Evolutionary conservation across 2,888 invertebrate species (phyloP).

Genomic region (Seira ritae): DNA sequence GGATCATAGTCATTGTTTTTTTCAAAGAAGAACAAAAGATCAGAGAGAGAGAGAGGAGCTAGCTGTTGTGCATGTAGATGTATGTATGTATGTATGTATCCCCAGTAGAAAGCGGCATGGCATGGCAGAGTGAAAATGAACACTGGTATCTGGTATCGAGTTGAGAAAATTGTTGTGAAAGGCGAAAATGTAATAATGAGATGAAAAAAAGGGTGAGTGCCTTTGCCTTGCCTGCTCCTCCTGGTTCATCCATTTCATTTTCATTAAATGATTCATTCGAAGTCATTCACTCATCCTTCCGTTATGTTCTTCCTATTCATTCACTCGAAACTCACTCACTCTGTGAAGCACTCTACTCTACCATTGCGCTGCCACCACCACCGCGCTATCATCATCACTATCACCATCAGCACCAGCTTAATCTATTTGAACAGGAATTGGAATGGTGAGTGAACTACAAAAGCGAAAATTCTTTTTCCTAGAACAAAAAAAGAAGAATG

Average conservation of each 20-base stretch:
- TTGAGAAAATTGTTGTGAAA: constrained; percentile 18
- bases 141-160: too few species aligned
- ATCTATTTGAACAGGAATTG: not conserved
- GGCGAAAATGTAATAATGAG: constrained; percentile 22
- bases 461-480: not conserved
- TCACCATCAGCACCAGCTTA: not conserved
- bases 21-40: not conserved
- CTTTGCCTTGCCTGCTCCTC: constrained; percentile 28
- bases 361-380: not conserved
- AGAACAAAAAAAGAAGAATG: too few species aligned
- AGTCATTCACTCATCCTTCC: constrained; percentile 61
- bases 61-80: constrained; percentile 28
- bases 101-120: not conserved
- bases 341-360: not conserved
- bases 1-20: not conserved
- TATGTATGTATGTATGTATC: constrained; percentile 10
- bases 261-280: constrained; percentile 41
- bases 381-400: not conserved
- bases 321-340: constrained; percentile 21
- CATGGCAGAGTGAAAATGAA: not conserved
- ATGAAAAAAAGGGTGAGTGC: constrained; percentile 21
- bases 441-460: not conserved
- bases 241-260: constrained; percentile 28
- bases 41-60: not conserved
- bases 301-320: constrained; percentile 55